Percentiles rank a stretch among this genome's conserved stretches.
Conservation (phyloP, 2,888 invertebrate genomes). For the Strigamia transsilvanica region DNA sequence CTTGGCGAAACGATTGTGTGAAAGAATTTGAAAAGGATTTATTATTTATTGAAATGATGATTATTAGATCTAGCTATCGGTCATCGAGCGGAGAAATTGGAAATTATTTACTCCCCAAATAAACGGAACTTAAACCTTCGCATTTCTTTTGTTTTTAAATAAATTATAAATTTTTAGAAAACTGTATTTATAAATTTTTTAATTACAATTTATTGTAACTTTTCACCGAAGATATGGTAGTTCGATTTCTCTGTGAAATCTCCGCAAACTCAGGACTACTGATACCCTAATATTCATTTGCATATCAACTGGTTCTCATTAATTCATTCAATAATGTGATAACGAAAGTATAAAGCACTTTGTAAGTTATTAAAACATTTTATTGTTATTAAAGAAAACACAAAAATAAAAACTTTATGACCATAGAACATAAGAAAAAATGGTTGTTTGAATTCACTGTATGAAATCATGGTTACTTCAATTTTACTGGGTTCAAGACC, state of each 20-base stretch:
- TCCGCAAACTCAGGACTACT: background rate
- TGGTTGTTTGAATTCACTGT: constrained; percentile 10
- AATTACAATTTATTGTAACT: background rate
- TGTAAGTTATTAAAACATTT: constrained; percentile 33
- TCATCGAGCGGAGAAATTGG: background rate
- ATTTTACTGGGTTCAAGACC: constrained; percentile 14
- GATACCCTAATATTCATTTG: background rate
- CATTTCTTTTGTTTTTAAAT: background rate
- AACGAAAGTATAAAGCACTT: background rate
- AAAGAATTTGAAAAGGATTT: background rate
- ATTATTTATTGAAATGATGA: background rate
- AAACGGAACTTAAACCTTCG: background rate
- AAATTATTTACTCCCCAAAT: background rate
- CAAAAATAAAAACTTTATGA: constrained; percentile 10
- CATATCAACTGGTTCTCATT: constrained; percentile 29
- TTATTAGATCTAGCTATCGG: background rate
- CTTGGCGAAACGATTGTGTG: background rate
- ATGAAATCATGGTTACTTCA: background rate
- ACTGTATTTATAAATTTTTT: background rate
- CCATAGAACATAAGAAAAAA: constrained; percentile 16
- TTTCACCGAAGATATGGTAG: background rate
- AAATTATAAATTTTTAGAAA: background rate
- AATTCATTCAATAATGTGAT: background rate
- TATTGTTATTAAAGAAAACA: constrained; percentile 21
- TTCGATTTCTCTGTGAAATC: background rate